Percentiles rank a stretch among this genome's conserved stretches.
phyloP scores from a whole-genome alignment of 2,888 invertebrate genomes.

The Athalia rosae region DNA sequence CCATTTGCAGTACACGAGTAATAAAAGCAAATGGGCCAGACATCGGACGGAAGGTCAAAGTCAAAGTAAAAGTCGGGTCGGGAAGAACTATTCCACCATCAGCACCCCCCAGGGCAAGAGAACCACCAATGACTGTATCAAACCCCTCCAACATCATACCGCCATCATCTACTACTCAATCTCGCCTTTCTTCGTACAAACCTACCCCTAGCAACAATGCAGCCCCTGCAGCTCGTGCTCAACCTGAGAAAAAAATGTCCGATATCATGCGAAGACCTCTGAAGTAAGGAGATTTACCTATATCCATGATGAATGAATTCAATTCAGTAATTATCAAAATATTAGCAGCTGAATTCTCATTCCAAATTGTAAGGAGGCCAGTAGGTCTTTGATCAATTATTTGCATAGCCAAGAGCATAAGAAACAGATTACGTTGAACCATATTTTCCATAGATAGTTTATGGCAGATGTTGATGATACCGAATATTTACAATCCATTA shows the following conservation, averaged over 20 bases:
- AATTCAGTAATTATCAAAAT: too few species aligned
- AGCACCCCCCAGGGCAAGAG: slow-evolving; percentile 65
- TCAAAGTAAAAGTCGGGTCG: slow-evolving; percentile 74
- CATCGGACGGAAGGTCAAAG: slow-evolving; percentile 91
- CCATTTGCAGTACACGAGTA: slow-evolving; percentile 87
- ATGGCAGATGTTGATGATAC: not conserved
- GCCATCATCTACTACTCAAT: slow-evolving; percentile 64
- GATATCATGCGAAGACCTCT: slow-evolving; percentile 85
- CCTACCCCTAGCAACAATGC: slow-evolving; percentile 69
- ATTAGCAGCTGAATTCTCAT: too few species aligned
- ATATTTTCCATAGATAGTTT: too few species aligned
- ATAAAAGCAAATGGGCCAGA: slow-evolving; percentile 94
- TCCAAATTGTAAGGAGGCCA: too few species aligned
- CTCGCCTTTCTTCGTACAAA: slow-evolving; percentile 74
- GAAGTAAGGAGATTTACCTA: slow-evolving; percentile 75
- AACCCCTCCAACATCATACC: slow-evolving; percentile 64
- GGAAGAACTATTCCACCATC: slow-evolving; percentile 65
- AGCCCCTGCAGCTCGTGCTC: slow-evolving; percentile 60
- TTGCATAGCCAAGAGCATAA: not conserved
- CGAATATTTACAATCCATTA: slow-evolving; percentile 19
- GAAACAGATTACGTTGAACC: not conserved
- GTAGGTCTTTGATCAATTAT: too few species aligned
- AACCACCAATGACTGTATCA: slow-evolving; percentile 67
- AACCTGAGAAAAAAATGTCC: slow-evolving; percentile 65
- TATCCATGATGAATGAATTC: too few species aligned